Percentiles rank a stretch among this genome's conserved stretches.
Conservation (phyloP, 1,140 invertebrate species). For the Neodiprion fabricii region DNA sequence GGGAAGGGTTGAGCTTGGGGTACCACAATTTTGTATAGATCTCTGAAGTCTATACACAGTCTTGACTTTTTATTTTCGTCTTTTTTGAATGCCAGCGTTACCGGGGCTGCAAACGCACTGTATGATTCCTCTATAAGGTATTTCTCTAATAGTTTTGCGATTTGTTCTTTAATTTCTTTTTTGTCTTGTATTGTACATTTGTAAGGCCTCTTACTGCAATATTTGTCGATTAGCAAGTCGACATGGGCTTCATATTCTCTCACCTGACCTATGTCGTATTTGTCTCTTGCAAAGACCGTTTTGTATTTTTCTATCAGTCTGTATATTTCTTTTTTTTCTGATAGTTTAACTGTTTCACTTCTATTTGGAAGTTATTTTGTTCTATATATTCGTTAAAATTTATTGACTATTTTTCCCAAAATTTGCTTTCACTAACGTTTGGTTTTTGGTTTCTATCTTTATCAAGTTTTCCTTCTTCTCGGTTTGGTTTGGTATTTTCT, state of each 20-base stretch:
- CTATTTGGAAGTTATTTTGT: background rate
- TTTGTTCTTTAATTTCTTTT: slow-evolving; percentile 29
- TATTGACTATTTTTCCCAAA: too few species aligned
- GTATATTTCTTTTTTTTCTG: slow-evolving; percentile 1
- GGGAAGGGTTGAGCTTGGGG: slow-evolving; percentile 32
- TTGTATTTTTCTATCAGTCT: slow-evolving; percentile 10
- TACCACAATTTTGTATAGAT: slow-evolving; percentile 29
- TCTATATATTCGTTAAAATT: background rate
- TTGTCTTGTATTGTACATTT: slow-evolving; percentile 25
- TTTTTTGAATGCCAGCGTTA: slow-evolving; percentile 31
- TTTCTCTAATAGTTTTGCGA: slow-evolving; percentile 22
- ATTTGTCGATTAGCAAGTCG: slow-evolving; percentile 19
- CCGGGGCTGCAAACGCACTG: background rate
- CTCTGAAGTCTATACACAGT: slow-evolving; percentile 11
- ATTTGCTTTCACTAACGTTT: too few species aligned
- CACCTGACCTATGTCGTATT: slow-evolving; percentile 21
- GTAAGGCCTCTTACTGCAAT: slow-evolving; percentile 19
- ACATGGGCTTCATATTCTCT: slow-evolving; percentile 17
- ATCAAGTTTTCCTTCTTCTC: too few species aligned
- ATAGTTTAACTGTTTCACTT: background rate
- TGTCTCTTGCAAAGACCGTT: slow-evolving; percentile 17
- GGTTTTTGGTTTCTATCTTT: too few species aligned
- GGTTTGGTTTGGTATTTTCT: background rate
- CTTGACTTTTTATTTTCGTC: slow-evolving; percentile 19
- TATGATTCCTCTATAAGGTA: slow-evolving; percentile 30